Base-by-base conservation (phyloP, 2,888 invertebrate species). In the Ganaspis brasiliensis region DNA sequence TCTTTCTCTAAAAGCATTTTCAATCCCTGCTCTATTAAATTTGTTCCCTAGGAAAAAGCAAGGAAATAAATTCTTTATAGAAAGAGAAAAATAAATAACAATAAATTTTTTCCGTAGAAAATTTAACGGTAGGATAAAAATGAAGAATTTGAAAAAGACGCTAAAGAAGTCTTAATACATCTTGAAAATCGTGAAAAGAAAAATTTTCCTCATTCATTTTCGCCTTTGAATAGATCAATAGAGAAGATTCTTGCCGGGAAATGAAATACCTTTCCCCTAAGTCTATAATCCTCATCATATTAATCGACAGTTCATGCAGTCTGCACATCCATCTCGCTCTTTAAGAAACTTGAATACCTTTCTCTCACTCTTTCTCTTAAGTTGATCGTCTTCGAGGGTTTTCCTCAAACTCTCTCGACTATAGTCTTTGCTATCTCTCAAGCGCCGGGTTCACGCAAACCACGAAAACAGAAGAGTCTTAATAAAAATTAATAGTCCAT, bases 401-500 rank as follows among this genome's bases (percentile, higher is more conserved):
- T 56, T 16, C 45, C 31, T 75, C 52, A 40, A 9, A 31, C 57
- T 67, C 57, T 59, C 59, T 19, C 40, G 45, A 37, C n/a, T 19
- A 40, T n/a, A 31, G 16, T 21, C 56, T 35, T 26, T 26, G 31
- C 57, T 59, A 59, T 59, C 57, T 59, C n/a, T 59, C 31, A 8
- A 14, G n/a, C 57, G 2, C 57, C 57, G 26, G n/a, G n/a, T 59
- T 59, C n/a, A 26, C 31, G 2, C 14, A 14, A 5, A 45, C 14
- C 9, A 9, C 19, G 40, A 37, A 78, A 81, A 82, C 81, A 80
- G 79, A 77, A 67, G 75, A 73, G 67, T 75, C 61, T 61, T 72
- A 75, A 83, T 82, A 82, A 81, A 78, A 85, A 84, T 83, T 81
- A 83, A 85, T 83, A 80, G 79, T 83, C 78, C 79, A 84, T 85